Evolutionary conservation across 1,140 invertebrate genomes (phyloP), one percentile per base, ranked within the genome.

Genomic region (Mya arenaria): DNA sequence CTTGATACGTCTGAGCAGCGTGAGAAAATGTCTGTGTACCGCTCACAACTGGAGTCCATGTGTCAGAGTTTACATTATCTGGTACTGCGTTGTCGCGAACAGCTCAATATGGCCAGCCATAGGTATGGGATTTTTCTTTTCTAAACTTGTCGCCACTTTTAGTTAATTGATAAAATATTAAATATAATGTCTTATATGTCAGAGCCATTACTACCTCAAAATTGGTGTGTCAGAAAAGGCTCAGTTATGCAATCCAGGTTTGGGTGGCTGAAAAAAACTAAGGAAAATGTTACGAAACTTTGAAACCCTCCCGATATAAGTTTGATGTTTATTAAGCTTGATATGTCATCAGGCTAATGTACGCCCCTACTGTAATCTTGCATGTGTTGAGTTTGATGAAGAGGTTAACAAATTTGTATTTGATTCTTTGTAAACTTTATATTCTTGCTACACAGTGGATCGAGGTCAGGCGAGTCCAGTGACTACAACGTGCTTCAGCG

Each of bases 31-130:
- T 77, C 77, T 34, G 83, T 85, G 15, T 89, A 87, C 44, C 85
- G 85, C 39, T 82, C 82, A 17, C 86, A 89, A 74, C 81, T 88
- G 1, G 86, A 89, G 72, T 84, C 82, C 44, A 74, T 86, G 1
- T 85, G 89, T 78, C 87, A 89, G 58, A 88, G 87, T 71, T 81
- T 90, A 36, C 86, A 89, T 19, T 83, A 85, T 39, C 75, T 87
- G 4, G 72, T 85, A 23, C 78, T 90, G 28, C 63, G 81, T 28
- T 85, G 85, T 44, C 83, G 84, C 37, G 86, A 89, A 37, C 82
- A 84, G 25, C 63, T 89, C 2, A 78, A 68, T 36, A 80, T 55
- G 10, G 44, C 37, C 37, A 48, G 66, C 15, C 41, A 71, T 4
- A 72, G 74, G 73, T 82, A 75, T 44, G 84, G 15, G 44, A 10